A percentile compares a stretch with the other conserved stretches of the same genome.
Evolutionary conservation across 2,113 vertebrate species (phyloP).

Genomic region (Connochaetes taurinus): DNA sequence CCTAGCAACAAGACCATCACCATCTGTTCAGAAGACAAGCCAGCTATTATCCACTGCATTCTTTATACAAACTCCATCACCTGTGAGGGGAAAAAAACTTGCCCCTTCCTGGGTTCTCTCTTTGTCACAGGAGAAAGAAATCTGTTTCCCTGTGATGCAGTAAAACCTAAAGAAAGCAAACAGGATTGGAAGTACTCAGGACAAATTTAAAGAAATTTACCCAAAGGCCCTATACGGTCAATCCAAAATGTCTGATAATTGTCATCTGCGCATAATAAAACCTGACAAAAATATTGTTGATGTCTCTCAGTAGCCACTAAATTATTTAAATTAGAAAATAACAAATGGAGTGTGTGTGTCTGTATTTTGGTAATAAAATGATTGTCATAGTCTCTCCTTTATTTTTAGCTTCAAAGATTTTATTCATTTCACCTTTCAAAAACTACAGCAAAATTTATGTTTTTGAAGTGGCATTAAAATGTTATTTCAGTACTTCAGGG

Average conservation of each 20-base stretch:
- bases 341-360: background rate
- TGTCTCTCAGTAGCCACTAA: constrained; percentile 1
- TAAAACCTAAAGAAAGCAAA: constrained; percentile 62
- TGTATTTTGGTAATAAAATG: background rate
- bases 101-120: constrained; percentile 78
- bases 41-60: constrained; percentile 84
- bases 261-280: constrained; percentile 67
- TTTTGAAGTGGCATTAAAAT: constrained; percentile 36
- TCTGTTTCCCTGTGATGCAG: constrained; percentile 70
- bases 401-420: constrained; percentile 47
- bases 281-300: constrained; percentile 64
- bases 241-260: constrained; percentile 47
- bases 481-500: constrained; percentile 39
- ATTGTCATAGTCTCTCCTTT: background rate
- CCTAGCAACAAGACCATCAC: constrained; percentile 94
- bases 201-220: constrained; percentile 66
- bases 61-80: constrained; percentile 89
- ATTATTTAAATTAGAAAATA: constrained; percentile 48
- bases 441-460: constrained; percentile 49
- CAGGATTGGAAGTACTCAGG: constrained; percentile 61
- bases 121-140: constrained; percentile 81
- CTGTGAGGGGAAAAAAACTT: constrained; percentile 82
- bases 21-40: constrained; percentile 92
- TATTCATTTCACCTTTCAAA: constrained; percentile 56
- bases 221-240: constrained; percentile 55